Evolutionary conservation across 1,140 invertebrate genomes (phyloP), one percentile per base, ranked within the genome.

Genomic region (Hesperophylax magnus): DNA sequence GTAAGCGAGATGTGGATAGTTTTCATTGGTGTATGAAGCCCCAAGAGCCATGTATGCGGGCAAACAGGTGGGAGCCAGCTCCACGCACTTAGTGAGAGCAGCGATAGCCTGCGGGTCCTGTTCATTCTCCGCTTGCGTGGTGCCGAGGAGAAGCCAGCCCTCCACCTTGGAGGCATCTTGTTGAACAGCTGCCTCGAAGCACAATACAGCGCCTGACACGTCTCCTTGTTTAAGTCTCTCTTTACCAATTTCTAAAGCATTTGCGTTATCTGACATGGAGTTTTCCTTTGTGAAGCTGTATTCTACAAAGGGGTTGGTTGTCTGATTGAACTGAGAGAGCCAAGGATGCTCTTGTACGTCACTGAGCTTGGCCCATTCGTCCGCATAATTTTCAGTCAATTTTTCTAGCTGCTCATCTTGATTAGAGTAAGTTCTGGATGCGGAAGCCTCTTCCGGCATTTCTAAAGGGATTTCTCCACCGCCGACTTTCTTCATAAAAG

Each of bases 11-110:
- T 92, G 94, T 78, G 95, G 92, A 86, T 94, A 93, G 84, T 94
- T 95, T 88, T 99, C 98, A 90, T 99, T 99, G 4, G 98, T 98
- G 84, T 98, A 98, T 83, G 96, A 97, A 11, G 98, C 96, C 54
- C 98, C 97, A 71, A 99, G 89, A 5, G 96, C 93, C 93, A 99
- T 96, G 22, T 98, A 91, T 0, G 97, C 98, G 65, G 93, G 92
- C 31, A 94, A 87, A 90, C 99, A 98, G 6, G 91, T 90, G 17
- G 97, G 94, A 82, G 98, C 93, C 53, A 99, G 87, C 76, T 94
- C 91, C 39, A 99, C 85, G 81, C 97, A 97, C 87, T 94, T 94
- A 87, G 95, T 96, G 1, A 98, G 90, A 1, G 97, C 98, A 56
- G 95, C 93, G 82, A 99, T 99, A 5, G 96, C 97, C 81, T 94